phyloP scores from a whole-genome alignment of 1,140 invertebrate genomes.

The Bathynomus jamesi region DNA sequence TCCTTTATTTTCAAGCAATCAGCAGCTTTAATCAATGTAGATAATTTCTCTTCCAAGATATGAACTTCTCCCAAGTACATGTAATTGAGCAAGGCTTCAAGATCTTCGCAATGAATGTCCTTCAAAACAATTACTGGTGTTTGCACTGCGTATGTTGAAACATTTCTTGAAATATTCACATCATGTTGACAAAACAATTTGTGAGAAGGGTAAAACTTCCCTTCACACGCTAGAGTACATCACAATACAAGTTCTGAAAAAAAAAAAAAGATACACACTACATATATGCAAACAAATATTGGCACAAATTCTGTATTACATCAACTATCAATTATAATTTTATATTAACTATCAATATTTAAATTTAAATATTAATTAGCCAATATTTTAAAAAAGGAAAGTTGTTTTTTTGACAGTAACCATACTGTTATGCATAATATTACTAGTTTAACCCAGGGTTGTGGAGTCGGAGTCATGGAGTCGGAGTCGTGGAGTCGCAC shows the following conservation, averaged over 20 bases:
- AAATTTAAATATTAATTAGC: too few relatives aligned
- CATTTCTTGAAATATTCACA: constrained; percentile 28
- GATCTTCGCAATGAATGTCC: constrained; percentile 34
- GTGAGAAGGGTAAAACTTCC: constrained; percentile 34
- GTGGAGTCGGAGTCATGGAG: too few relatives aligned
- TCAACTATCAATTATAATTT: too few relatives aligned
- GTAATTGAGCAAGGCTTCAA: constrained; percentile 35
- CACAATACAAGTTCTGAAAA: constrained; percentile 33
- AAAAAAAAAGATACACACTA: too few relatives aligned
- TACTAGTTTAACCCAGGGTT: too few relatives aligned
- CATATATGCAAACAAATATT: too few relatives aligned
- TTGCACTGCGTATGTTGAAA: constrained; percentile 32
- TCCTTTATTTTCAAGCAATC: constrained; percentile 33
- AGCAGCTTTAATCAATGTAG: constrained; percentile 33
- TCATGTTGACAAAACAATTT: constrained; percentile 20
- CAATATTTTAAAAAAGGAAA: too few relatives aligned
- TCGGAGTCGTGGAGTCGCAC: too few relatives aligned
- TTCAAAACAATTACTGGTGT: constrained; percentile 36
- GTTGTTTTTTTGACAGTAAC: too few relatives aligned
- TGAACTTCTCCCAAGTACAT: constrained; percentile 37
- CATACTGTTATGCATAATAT: too few relatives aligned
- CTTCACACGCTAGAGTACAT: constrained; percentile 34
- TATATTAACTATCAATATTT: too few relatives aligned
- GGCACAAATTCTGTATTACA: too few relatives aligned
- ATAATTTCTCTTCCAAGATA: constrained; percentile 33